A percentile compares a stretch with the other conserved stretches of the same genome.
Conservation (phyloP, 1,140 invertebrate species). For the Rhyacophila brunnea region DNA sequence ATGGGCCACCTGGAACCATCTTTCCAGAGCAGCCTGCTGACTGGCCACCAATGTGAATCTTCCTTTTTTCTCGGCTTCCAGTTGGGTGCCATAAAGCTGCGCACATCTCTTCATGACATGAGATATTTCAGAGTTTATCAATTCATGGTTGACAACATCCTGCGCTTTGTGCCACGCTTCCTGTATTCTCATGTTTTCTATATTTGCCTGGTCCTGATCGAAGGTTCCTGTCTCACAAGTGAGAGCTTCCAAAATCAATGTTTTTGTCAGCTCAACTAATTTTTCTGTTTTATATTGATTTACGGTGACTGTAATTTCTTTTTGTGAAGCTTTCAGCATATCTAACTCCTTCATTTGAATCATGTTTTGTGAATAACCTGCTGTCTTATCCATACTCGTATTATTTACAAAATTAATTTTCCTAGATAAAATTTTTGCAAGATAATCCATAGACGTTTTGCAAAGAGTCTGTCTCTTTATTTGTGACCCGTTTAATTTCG, state of each 20-base stretch:
- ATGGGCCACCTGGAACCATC: conserved; percentile 69
- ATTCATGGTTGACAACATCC: conserved; percentile 67
- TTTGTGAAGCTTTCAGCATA: conserved; percentile 59
- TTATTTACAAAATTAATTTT: conserved; percentile 53
- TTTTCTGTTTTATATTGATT: conserved; percentile 67
- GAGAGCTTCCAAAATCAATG: conserved; percentile 64
- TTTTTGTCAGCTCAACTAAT: conserved; percentile 64
- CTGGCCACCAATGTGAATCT: conserved; percentile 59
- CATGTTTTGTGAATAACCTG: conserved; percentile 41
- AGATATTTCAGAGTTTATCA: conserved; percentile 71
- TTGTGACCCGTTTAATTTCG: conserved; percentile 61
- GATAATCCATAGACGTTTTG: conserved; percentile 60
- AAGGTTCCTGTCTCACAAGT: conserved; percentile 51
- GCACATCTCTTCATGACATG: conserved; percentile 67
- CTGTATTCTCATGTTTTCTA: conserved; percentile 53
- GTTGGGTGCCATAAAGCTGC: conserved; percentile 60
- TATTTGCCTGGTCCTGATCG: conserved; percentile 41
- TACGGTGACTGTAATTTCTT: conserved; percentile 59
- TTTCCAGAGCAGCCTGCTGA: conserved; percentile 63
- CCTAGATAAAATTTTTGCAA: conserved; percentile 63
- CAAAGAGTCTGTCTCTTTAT: conserved; percentile 53
- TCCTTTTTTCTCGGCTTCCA: conserved; percentile 48
- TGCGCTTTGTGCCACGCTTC: conserved; percentile 68
- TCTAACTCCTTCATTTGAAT: conserved; percentile 54
- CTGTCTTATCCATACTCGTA: conserved; percentile 37